These are phyloP conservation scores for Holacanthus passer DNA, from an alignment of 2,113 vertebrate genomes.

Conservation along the genomic window DNA sequence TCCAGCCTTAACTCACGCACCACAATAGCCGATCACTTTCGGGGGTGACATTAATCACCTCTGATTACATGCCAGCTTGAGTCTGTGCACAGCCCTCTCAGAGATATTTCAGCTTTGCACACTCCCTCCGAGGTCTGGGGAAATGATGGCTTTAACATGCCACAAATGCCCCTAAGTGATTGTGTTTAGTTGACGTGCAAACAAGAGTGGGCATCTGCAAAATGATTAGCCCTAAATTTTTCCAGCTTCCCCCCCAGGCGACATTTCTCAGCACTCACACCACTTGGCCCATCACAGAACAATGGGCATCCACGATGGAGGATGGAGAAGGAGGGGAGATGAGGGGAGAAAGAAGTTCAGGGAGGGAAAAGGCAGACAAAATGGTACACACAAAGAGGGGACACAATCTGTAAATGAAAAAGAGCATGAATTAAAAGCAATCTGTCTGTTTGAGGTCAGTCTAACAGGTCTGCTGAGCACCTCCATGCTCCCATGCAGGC, in stretches of 20 bases:
- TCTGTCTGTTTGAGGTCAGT: not conserved
- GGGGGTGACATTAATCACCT: slow-evolving; percentile 73
- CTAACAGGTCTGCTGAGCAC: slow-evolving; percentile 36
- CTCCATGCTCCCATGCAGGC: slow-evolving; percentile 38
- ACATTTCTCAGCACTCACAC: slow-evolving; percentile 54
- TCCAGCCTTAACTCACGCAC: slow-evolving; percentile 39
- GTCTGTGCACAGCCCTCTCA: slow-evolving; percentile 22
- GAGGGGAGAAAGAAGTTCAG: slow-evolving; percentile 54
- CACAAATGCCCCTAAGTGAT: slow-evolving; percentile 19
- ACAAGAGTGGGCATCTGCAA: slow-evolving; percentile 15
- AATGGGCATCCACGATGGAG: slow-evolving; percentile 77
- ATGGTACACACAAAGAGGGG: not conserved
- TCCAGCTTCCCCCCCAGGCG: slow-evolving; percentile 16
- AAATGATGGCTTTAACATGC: slow-evolving; percentile 13
- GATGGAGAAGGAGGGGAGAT: slow-evolving; percentile 65
- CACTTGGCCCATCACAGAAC: slow-evolving; percentile 77
- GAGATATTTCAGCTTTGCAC: slow-evolving; percentile 29
- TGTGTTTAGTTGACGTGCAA: slow-evolving; percentile 20
- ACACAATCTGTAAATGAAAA: not conserved
- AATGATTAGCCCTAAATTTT: slow-evolving; percentile 50
- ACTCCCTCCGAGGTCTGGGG: not conserved
- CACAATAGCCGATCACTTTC: slow-evolving; percentile 74
- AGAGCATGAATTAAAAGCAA: not conserved
- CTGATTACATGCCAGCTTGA: slow-evolving; percentile 52
- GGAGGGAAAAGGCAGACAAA: slow-evolving; percentile 30